phyloP scores from a whole-genome alignment of 1,140 invertebrate species.

The Drosophila trapezifrons region DNA sequence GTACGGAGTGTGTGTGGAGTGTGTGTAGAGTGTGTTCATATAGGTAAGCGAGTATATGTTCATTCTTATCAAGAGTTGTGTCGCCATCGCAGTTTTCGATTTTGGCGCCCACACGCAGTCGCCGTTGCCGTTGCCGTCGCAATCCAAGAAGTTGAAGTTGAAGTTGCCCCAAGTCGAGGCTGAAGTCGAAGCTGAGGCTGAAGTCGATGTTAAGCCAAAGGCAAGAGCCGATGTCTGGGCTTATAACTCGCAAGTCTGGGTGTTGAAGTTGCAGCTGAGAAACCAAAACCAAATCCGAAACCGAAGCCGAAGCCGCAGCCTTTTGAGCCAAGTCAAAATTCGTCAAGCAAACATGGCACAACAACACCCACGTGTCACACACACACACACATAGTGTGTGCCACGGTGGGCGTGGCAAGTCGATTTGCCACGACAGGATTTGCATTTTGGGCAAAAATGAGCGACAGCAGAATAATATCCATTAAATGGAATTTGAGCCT shows the following conservation, averaged over 20 bases:
- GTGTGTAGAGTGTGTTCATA: slow-evolving; percentile 32
- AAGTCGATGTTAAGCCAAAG: slow-evolving; percentile 13
- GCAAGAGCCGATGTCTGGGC: slow-evolving; percentile 13
- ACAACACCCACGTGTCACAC: slow-evolving; percentile 18
- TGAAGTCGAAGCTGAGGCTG: slow-evolving; percentile 1
- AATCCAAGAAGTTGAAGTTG: slow-evolving; percentile 24
- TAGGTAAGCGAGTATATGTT: slow-evolving; percentile 16
- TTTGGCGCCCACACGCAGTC: slow-evolving; percentile 59
- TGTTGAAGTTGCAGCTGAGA: slow-evolving; percentile 43
- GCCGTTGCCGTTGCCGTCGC: slow-evolving; percentile 15
- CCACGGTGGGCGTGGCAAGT: slow-evolving; percentile 56
- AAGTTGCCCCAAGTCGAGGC: slow-evolving; percentile 15
- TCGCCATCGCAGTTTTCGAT: slow-evolving; percentile 70
- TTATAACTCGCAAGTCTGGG: neutral
- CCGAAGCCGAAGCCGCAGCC: neutral
- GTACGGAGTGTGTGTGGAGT: slow-evolving; percentile 1
- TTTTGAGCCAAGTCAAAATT: slow-evolving; percentile 62
- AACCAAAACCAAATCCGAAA: neutral
- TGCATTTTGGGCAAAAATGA: slow-evolving; percentile 30
- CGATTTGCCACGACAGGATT: slow-evolving; percentile 65
- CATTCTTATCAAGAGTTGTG: slow-evolving; percentile 77
- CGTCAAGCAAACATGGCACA: slow-evolving; percentile 63
- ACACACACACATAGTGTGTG: slow-evolving; percentile 22
- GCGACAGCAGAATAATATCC: neutral
- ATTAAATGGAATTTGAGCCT: too few relatives aligned